Evolutionary conservation across 2,113 vertebrate species (phyloP).

Genomic region (Petaurus breviceps): DNA sequence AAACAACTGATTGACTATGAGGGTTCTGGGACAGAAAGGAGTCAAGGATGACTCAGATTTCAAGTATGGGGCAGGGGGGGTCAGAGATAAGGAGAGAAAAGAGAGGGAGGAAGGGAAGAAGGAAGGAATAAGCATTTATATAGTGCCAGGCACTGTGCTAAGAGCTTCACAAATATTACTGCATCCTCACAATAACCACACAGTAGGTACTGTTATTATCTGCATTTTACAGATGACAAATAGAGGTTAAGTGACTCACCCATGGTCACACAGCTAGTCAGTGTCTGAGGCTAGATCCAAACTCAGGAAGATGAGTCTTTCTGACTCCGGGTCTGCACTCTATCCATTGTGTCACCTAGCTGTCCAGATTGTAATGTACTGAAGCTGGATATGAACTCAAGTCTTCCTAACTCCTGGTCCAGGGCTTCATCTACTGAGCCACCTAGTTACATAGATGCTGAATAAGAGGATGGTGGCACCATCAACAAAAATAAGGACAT

Average conservation of each 20-base stretch:
- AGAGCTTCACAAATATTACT: too few relatives aligned
- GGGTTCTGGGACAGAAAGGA: too few relatives aligned
- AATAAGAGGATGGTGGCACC: background rate
- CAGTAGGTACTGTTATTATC: too few relatives aligned
- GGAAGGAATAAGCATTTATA: too few relatives aligned
- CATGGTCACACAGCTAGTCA: background rate
- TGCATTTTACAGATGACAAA: too few relatives aligned
- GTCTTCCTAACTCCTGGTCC: background rate
- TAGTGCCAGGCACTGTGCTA: too few relatives aligned
- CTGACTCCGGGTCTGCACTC: background rate
- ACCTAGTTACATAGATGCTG: background rate
- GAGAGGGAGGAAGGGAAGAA: too few relatives aligned
- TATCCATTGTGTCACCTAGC: background rate
- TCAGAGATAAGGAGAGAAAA: too few relatives aligned
- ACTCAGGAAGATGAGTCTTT: background rate
- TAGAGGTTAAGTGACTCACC: background rate
- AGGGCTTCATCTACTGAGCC: background rate
- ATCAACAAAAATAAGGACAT: background rate
- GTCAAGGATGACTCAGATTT: too few relatives aligned
- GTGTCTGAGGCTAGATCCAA: background rate
- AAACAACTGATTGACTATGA: too few relatives aligned
- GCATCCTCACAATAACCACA: too few relatives aligned
- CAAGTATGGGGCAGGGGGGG: too few relatives aligned
- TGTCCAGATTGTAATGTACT: background rate
- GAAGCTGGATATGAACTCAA: background rate